phyloP scores from a whole-genome alignment of 1,140 invertebrate species.

The Hylyphantes graminicola region DNA sequence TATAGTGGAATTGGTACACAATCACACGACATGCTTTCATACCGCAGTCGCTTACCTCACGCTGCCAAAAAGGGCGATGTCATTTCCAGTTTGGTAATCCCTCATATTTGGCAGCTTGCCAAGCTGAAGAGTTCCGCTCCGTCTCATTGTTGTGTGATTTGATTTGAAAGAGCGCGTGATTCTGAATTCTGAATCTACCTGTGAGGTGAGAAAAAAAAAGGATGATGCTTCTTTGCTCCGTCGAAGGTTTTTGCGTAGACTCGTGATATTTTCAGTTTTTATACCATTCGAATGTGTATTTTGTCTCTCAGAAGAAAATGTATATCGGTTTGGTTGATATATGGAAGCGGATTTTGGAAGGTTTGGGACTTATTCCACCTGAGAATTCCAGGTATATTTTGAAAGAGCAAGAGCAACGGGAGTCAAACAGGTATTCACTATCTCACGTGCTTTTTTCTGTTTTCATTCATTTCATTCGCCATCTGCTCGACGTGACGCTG shows the following conservation, averaged over 20 bases:
- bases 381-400: constrained; percentile 41
- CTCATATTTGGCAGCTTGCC: constrained; percentile 23
- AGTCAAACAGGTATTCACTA: constrained; percentile 2
- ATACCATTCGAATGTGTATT: constrained; percentile 7
- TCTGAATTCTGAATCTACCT: constrained; percentile 41
- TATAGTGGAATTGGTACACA: no score
- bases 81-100: not conserved
- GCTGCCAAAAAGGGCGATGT: constrained; percentile 20
- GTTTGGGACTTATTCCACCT: constrained; percentile 42
- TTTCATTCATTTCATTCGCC: not conserved
- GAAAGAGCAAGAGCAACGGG: constrained; percentile 1
- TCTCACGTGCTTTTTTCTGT: not conserved
- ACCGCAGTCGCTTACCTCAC: not conserved
- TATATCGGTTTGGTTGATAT: constrained; percentile 46
- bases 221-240: constrained; percentile 7
- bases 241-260: constrained; percentile 27
- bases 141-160: constrained; percentile 9
- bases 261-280: constrained; percentile 33
- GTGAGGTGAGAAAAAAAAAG: not conserved
- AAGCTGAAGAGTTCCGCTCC: constrained; percentile 9
- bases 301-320: constrained; percentile 2
- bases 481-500: not conserved
- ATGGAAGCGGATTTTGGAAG: constrained; percentile 48
- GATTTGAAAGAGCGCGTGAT: constrained; percentile 43
- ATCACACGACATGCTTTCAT: no score